A percentile compares a stretch with the other conserved stretches of the same genome.
These are phyloP conservation scores for Osmerus eperlanus DNA, from an alignment of 2,113 vertebrate genomes.

Conservation along the genomic window DNA sequence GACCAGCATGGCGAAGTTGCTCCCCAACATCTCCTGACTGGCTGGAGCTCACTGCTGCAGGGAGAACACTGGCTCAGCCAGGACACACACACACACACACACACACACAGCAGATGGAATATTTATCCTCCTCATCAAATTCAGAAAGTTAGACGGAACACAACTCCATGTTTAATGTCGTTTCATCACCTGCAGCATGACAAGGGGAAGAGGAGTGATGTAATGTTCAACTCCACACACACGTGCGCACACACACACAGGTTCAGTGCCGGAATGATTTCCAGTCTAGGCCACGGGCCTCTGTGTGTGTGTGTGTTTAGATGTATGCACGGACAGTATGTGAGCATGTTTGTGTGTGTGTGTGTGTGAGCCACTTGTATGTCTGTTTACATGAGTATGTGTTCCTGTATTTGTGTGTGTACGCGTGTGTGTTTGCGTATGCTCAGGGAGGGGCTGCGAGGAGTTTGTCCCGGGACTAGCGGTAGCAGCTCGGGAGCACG, in stretches of 20 bases:
- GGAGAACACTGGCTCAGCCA: slow-evolving; percentile 67
- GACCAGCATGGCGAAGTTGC: slow-evolving; percentile 55
- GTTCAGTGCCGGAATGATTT: neutral
- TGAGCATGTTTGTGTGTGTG: slow-evolving; percentile 7
- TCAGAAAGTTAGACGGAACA: slow-evolving; percentile 64
- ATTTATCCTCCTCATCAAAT: slow-evolving; percentile 69
- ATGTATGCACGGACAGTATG: slow-evolving; percentile 8
- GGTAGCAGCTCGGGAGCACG: slow-evolving; percentile 74
- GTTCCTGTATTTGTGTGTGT: slow-evolving; percentile 22
- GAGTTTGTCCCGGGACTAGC: slow-evolving; percentile 61
- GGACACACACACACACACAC: slow-evolving; percentile 32
- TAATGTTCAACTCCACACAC: slow-evolving; percentile 1
- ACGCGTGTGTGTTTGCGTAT: slow-evolving; percentile 12
- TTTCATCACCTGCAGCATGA: slow-evolving; percentile 48
- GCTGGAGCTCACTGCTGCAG: slow-evolving; percentile 54
- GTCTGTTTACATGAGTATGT: slow-evolving; percentile 15
- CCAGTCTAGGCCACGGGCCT: slow-evolving; percentile 12
- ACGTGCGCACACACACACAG: slow-evolving; percentile 3
- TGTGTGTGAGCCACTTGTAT: slow-evolving; percentile 21
- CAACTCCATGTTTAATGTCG: slow-evolving; percentile 55
- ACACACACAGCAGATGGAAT: slow-evolving; percentile 63
- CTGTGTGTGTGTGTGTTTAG: slow-evolving; percentile 9
- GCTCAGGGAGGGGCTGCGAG: slow-evolving; percentile 18
- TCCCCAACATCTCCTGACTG: slow-evolving; percentile 64
- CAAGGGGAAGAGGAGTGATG: slow-evolving; percentile 25